Conservation (phyloP, 2,113 vertebrate species). For the Dasypus novemcinctus region DNA sequence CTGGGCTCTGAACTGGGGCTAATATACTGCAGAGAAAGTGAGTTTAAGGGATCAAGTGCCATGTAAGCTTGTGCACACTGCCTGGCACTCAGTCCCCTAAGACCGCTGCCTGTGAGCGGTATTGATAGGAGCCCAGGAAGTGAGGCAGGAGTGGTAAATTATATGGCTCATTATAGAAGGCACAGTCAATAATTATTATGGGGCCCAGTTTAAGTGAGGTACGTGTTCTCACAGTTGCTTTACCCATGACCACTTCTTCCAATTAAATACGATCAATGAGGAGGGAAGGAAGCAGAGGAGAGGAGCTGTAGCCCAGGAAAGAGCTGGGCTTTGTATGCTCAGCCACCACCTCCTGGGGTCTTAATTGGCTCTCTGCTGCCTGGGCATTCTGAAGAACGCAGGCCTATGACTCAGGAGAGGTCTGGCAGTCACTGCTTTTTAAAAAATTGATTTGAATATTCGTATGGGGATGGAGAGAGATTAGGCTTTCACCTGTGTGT, state of each 20-base stretch:
- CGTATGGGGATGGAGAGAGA: not conserved
- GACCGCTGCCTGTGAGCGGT: not conserved
- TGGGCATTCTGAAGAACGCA: slow-evolving; percentile 63
- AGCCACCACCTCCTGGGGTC: slow-evolving; percentile 61
- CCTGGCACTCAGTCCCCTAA: not conserved
- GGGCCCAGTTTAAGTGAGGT: slow-evolving; percentile 66
- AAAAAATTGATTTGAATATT: not conserved
- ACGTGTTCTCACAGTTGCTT: not conserved
- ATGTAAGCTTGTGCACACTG: not conserved
- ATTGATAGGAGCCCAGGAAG: slow-evolving; percentile 21
- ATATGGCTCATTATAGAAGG: slow-evolving; percentile 48
- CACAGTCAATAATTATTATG: slow-evolving; percentile 61
- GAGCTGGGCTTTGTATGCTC: not conserved
- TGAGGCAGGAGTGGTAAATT: slow-evolving; percentile 40
- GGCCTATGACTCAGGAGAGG: slow-evolving; percentile 57
- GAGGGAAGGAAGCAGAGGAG: not conserved
- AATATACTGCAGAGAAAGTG: not conserved
- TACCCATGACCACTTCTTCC: slow-evolving; percentile 47
- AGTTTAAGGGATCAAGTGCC: not conserved
- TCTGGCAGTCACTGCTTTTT: not conserved
- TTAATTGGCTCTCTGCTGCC: slow-evolving; percentile 73
- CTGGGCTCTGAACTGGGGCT: not conserved
- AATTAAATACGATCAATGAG: slow-evolving; percentile 59
- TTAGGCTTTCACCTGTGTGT: not conserved
- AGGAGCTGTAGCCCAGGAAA: not conserved